Base-by-base conservation (phyloP, 2,113 vertebrate genomes). In the Chaenogobius annularis region DNA sequence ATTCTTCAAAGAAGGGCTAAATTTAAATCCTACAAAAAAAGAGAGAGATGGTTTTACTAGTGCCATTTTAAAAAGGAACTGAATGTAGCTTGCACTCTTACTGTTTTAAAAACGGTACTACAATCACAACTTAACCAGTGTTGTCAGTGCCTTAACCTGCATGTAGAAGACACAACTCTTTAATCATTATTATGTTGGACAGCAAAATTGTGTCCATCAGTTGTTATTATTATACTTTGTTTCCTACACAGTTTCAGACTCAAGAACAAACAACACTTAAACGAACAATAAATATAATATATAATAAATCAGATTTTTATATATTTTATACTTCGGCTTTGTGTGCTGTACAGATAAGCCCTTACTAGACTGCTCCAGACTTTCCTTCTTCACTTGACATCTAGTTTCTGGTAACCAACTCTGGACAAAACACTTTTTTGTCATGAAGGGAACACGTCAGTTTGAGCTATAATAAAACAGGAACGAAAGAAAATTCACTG, bases 1-100 rank as follows among this genome's bases (percentile, higher is more conserved):
- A 15, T 58, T 55, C 55, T 20, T 15, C 20, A 40, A 13, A 15
- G 20, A 14, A 62, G 62, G 40, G 31, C 14, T 20, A 12, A 40
- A 62, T 22, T 52, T 50, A 6, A 2, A 63, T 79, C 59, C 85
- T 89, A 15, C 1, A 73, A 56, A 31, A 6, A 75, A 10, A 84
- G 47, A 70, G 69, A 23, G 43, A 61, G 3, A 10, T 0, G 23
- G 4, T 19, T 13, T 71, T 50, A 10, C 10, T 14, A 31, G 26
- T 23, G 13, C 10, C 0, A 20, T 0, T 43, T 15, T 31, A 31
- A 31, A 31, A 31, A 31, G 26, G 26, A 31, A 31, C 26, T 31
- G 26, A 31, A 31, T 31, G 26, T 31, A 31, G 26, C 26, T 4
- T 31, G 26, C 26, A 31, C 4, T 31, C 26, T 31, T 31, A 1